Base-by-base conservation (phyloP, 2,888 invertebrate species). In the Trilocha varians region DNA sequence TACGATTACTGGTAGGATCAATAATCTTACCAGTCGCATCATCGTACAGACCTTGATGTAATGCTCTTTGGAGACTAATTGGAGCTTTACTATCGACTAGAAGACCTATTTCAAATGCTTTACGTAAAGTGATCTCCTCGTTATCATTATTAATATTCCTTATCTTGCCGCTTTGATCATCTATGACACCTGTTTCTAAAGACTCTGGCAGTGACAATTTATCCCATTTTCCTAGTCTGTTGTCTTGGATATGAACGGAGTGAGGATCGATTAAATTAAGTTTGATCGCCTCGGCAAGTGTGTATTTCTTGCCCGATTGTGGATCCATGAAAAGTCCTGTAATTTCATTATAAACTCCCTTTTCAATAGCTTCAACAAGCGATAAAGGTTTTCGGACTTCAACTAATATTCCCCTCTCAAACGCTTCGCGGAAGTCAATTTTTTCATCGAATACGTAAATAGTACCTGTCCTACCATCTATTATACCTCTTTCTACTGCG, bases 251-350 rank as follows among this genome's bases (percentile, higher is more conserved):
- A 51, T 93, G 91, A 1, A 94, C 93, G 0, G 95, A 94, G 55
- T 94, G 90, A 1, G 93, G 91, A 71, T 97, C 95, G 33, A 98
- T 90, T 17, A 97, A 78, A 62, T 93, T 93, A 42, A 90, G 87
- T 63, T 91, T 90, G 16, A 98, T 90, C 0, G 97, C 96, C 66
- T 97, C 93, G 13, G 91, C 88, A 36, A 98, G 87, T 16, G 93
- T 93, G 37, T 96, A 83, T 60, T 91, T 90, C 46, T 92, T 89
- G 1, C 94, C 94, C 32, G 91, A 89, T 62, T 91, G 89, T 2
- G 95, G 95, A 68, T 96, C 94, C 64, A 95, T 87, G 71, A 97
- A 96, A 38, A 90, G 84, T 33, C 94, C 94, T n/a, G 91, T 91
- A 5, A 88, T 87, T 59, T 91, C 91, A 64, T 94, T 91, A 62